Evolutionary conservation across 2,113 vertebrate species (phyloP).

Genomic region (Falcunculus frontatus): DNA sequence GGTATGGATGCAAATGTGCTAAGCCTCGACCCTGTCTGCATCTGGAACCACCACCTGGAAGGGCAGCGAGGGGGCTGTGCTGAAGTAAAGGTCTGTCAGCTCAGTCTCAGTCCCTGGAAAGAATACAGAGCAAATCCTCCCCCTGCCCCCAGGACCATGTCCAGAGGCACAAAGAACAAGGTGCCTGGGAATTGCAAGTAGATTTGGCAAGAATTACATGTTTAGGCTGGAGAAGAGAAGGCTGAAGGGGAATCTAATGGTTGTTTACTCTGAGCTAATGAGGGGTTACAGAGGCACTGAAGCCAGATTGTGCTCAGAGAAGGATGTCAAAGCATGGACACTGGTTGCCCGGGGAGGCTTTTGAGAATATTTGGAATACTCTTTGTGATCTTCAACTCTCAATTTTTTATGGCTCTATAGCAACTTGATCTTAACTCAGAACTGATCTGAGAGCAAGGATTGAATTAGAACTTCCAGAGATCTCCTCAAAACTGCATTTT

Average conservation of each 20-base stretch:
- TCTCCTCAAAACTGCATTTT: background rate
- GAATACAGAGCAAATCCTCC: background rate
- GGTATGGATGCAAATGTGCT: background rate
- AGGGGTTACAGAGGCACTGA: background rate
- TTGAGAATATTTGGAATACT: background rate
- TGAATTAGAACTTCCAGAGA: background rate
- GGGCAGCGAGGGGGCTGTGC: accelerated
- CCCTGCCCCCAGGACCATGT: too few species aligned
- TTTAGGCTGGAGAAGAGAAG: background rate
- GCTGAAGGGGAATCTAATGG: background rate
- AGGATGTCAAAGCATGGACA: background rate
- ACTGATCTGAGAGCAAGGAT: background rate
- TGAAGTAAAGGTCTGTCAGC: background rate
- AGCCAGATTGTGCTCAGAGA: background rate
- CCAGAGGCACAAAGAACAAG: background rate
- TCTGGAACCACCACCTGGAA: background rate
- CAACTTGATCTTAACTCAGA: background rate
- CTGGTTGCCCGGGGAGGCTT: background rate
- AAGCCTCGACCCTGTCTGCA: accelerated
- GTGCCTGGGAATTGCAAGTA: background rate
- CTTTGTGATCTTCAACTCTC: background rate
- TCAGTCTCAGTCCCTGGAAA: background rate
- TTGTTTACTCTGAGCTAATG: background rate
- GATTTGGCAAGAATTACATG: background rate
- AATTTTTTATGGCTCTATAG: background rate